Base-by-base conservation (phyloP, 2,113 vertebrate genomes). In the Cebus imitator region DNA sequence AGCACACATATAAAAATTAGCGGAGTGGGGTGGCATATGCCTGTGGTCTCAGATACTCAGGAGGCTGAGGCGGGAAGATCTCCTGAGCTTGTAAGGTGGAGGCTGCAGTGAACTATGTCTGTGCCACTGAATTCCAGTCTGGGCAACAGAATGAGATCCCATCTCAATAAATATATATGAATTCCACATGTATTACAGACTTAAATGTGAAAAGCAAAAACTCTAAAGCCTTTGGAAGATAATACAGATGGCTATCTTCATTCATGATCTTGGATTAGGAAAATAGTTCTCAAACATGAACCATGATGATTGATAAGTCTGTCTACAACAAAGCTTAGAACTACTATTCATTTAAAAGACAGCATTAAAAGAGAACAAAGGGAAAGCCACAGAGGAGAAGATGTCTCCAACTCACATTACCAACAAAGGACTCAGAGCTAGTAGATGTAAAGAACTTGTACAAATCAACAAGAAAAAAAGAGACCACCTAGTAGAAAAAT, bases 271-370 rank as follows among this genome's bases (percentile, higher is more conserved):
- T 80, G 13, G 32, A n/a, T 76, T 58, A 73, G 13, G 57, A 92
- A 90, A 90, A 96, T 89, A 86, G 72, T 58, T 93, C 73, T 75
- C 52, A 92, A 80, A 50, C 27, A 80, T 75, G 95, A 93, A 86
- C 4, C 45, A 81, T 66, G 80, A 92, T 89, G 80, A 89, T 8
- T 85, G 64, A 23, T 45, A 76, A 66, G 37, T 64, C 43, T 89
- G 18, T 78, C 72, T 72, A 73, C 32, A 80, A 23, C 73, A 72
- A 79, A 88, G 45, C 89, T 64, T 64, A 84, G 78, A 89, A 89
- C 64, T 93, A 81, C 80, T 87, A 8, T 84, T 82, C 64, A 88
- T 45, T 43, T 83, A 87, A 58, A 96, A 76, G 48, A 86, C 8
- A 86, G 48, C 58, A 87, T 87, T 96, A 43, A 43, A 91, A 91